phyloP scores from a whole-genome alignment of 2,888 invertebrate genomes.

The Boloria euphrosyne region DNA sequence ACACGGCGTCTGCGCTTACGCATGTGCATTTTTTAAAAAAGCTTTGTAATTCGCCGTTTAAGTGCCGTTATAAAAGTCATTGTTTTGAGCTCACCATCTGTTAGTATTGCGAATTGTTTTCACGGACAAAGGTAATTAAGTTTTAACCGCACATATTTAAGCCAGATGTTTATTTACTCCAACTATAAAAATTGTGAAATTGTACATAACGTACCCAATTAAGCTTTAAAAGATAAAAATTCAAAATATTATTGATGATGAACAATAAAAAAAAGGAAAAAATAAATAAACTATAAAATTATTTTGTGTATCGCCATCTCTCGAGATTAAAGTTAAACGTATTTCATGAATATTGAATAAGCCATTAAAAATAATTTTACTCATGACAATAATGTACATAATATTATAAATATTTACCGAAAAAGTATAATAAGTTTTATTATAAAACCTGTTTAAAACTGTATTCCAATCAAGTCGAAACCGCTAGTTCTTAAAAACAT shows the following conservation, averaged over 20 bases:
- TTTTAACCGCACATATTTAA: constrained; percentile 20
- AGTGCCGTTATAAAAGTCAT: constrained; percentile 33
- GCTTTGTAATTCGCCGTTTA: constrained; percentile 28
- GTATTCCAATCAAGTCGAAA: neutral
- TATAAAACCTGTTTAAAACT: neutral
- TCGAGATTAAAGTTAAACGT: constrained; percentile 1
- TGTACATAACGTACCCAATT: constrained; percentile 3
- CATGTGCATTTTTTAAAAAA: constrained; percentile 36
- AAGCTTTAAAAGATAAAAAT: constrained; percentile 2
- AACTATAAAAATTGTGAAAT: constrained; percentile 5
- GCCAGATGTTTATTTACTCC: constrained; percentile 23
- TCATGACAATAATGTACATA: neutral
- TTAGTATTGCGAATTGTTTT: constrained; percentile 32
- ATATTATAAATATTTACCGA: constrained; percentile 1
- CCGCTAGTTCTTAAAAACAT: constrained; percentile 6
- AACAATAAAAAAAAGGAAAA: neutral
- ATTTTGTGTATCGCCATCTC: constrained; percentile 19
- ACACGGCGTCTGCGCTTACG: constrained; percentile 47
- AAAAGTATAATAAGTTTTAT: neutral
- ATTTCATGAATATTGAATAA: constrained; percentile 4
- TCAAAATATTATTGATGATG: constrained; percentile 1
- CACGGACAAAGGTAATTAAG: constrained; percentile 20
- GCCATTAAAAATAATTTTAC: neutral
- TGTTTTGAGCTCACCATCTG: constrained; percentile 34
- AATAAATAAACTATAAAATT: neutral